phyloP scores from a whole-genome alignment of 2,113 vertebrate genomes.

The Greenwoodochromis staneri region DNA sequence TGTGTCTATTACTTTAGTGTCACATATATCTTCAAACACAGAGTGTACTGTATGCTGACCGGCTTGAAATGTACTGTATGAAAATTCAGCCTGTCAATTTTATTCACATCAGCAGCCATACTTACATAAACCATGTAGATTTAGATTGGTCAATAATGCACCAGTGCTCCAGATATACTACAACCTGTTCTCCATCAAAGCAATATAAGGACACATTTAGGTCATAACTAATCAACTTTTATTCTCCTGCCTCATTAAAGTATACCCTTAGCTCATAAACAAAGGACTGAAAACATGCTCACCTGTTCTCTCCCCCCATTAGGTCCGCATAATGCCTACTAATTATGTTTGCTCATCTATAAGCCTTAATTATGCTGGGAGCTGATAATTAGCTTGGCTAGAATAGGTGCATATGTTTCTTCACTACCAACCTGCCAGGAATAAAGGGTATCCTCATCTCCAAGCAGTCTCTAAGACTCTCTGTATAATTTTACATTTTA shows the following conservation, averaged over 20 bases:
- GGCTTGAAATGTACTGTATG: not conserved
- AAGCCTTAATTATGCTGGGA: slow-evolving; percentile 71
- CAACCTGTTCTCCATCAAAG: slow-evolving; percentile 23
- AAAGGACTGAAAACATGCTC: slow-evolving; percentile 63
- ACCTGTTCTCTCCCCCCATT: slow-evolving; percentile 70
- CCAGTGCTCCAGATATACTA: not conserved
- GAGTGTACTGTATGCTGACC: not conserved
- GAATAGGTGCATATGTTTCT: slow-evolving; percentile 54
- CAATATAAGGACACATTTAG: slow-evolving; percentile 65
- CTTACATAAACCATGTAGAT: not conserved
- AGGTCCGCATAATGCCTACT: slow-evolving; percentile 65
- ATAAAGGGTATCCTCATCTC: slow-evolving; percentile 49
- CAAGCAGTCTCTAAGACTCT: slow-evolving; percentile 4
- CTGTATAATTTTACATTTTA: not conserved
- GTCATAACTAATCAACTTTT: slow-evolving; percentile 73
- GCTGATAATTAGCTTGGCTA: slow-evolving; percentile 65
- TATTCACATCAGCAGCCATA: not conserved
- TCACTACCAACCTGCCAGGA: slow-evolving; percentile 29
- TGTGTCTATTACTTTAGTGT: not conserved
- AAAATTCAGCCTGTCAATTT: not conserved
- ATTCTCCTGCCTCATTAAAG: slow-evolving; percentile 68
- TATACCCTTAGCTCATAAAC: slow-evolving; percentile 64
- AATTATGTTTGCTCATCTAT: slow-evolving; percentile 78
- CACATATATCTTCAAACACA: slow-evolving; percentile 1
- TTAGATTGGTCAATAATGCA: slow-evolving; percentile 9